Evolutionary conservation across 2,113 vertebrate species (phyloP), one percentile per base, ranked within the genome.

Genomic region (Pholis gunnellus): DNA sequence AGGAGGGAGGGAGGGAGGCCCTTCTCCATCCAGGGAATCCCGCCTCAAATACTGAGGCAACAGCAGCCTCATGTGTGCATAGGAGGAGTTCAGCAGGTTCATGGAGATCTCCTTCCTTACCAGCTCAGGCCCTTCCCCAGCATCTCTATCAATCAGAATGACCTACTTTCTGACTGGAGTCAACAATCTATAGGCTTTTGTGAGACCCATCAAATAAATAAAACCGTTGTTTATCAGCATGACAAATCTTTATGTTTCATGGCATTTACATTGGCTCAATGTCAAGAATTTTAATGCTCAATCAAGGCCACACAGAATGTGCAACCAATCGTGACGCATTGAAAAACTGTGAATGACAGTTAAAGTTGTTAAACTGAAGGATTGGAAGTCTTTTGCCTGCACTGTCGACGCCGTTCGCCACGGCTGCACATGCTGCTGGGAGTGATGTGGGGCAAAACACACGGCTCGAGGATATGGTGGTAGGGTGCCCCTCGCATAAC

Each of bases 41-140:
- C 86, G 73, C 90, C 78, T 87, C 83, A 86, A 25, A 82, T 76
- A 68, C 34, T 63, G 44, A 77, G 74, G 80, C 74, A 83, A 78
- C 79, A 88, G 86, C 85, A 72, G 65, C 66, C 64, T 79, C 72
- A 14, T n/a, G 78, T 81, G 80, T 81, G 82, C 78, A 66, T 57
- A 68, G n/a, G 44, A 75, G 38, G 86, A 79, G 88, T 84, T 91
- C 91, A 92, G 10, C 56, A 22, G 31, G 92, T 93, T 93, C 89
- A 88, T 0, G 0, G 69, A 90, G 67, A 56, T 90, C 84, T 87
- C 70, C 81, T 84, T 88, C 59, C 59, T 88, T 71, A 78, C 46
- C 1, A 40, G 82, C 73, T 70, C 31, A 22, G 57, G 61, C 44
- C 68, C 42, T 85, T 91, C 42, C 52, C 72, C 70, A 80, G 85